These are phyloP conservation scores for Erynnis tages DNA, from an alignment of 2,888 invertebrate species.

Conservation along the genomic window DNA sequence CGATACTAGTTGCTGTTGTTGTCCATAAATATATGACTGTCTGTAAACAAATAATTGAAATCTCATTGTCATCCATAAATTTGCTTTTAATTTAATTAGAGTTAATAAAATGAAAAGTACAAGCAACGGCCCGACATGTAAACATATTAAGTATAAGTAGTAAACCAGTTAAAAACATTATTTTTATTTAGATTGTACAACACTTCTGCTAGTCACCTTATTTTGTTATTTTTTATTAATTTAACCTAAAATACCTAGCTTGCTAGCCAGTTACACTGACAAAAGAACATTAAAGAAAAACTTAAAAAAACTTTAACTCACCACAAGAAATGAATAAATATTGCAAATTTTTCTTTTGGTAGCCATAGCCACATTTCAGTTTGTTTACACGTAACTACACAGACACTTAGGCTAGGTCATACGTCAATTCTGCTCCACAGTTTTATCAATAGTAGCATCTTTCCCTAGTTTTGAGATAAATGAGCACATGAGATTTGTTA, in stretches of 20 bases:
- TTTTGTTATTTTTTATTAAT: neutral
- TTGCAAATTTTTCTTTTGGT: constrained; percentile 47
- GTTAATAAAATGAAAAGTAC: no score
- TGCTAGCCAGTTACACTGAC: no score
- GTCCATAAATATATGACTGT: constrained; percentile 44
- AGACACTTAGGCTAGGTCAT: constrained; percentile 26
- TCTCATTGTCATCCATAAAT: constrained; percentile 1
- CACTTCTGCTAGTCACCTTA: no score
- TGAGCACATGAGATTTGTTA: constrained; percentile 54
- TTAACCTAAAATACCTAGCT: no score
- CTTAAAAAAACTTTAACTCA: constrained; percentile 41
- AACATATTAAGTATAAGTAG: no score
- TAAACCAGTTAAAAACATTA: no score
- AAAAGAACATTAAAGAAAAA: neutral
- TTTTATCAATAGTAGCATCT: constrained; percentile 54
- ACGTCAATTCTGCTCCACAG: constrained; percentile 52
- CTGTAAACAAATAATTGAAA: constrained; percentile 44
- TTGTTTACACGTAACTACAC: constrained; percentile 34
- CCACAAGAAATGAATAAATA: constrained; percentile 50
- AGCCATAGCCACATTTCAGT: constrained; percentile 56
- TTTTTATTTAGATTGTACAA: no score
- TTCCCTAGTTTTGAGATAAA: constrained; percentile 48
- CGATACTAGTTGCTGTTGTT: constrained; percentile 48
- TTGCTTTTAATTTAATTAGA: no score
- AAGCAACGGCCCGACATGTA: no score